Percentiles rank a stretch among this genome's conserved stretches.
These are phyloP conservation scores for Pipa parva DNA, from an alignment of 2,113 vertebrate genomes.

Conservation along the genomic window DNA sequence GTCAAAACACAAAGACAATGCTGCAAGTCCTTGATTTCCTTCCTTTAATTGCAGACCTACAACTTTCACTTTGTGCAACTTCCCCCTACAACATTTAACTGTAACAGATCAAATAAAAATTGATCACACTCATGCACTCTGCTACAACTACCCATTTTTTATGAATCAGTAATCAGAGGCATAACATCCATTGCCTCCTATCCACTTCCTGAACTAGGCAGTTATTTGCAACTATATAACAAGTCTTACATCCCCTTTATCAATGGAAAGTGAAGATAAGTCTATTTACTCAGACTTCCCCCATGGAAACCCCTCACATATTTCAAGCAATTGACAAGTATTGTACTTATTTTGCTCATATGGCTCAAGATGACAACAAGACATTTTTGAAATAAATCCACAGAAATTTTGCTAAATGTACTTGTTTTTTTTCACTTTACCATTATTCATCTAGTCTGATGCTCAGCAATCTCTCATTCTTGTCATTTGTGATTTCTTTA, in stretches of 20 bases:
- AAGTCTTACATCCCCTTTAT: background rate
- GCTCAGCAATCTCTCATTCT: background rate
- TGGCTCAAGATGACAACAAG: background rate
- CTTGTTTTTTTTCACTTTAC: background rate
- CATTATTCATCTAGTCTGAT: background rate
- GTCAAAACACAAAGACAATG: background rate
- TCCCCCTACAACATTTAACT: slow-evolving; percentile 32
- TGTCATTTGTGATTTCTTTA: background rate
- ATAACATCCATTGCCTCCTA: slow-evolving; percentile 12
- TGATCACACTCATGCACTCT: background rate
- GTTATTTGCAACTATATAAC: background rate
- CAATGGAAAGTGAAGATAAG: background rate
- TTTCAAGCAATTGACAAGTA: background rate
- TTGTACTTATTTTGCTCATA: background rate
- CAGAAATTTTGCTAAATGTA: background rate
- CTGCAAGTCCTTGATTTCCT: slow-evolving; percentile 31
- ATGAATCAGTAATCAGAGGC: slow-evolving; percentile 45
- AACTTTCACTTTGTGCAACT: slow-evolving; percentile 36
- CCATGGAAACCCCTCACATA: slow-evolving; percentile 1
- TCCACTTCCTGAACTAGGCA: slow-evolving; percentile 23
- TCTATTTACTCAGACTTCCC: background rate
- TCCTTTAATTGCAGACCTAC: slow-evolving; percentile 35
- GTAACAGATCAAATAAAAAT: background rate
- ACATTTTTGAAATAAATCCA: background rate
- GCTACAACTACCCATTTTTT: slow-evolving; percentile 52